Conservation (phyloP, 2,888 invertebrate species). For the Anthrax anthrax region DNA sequence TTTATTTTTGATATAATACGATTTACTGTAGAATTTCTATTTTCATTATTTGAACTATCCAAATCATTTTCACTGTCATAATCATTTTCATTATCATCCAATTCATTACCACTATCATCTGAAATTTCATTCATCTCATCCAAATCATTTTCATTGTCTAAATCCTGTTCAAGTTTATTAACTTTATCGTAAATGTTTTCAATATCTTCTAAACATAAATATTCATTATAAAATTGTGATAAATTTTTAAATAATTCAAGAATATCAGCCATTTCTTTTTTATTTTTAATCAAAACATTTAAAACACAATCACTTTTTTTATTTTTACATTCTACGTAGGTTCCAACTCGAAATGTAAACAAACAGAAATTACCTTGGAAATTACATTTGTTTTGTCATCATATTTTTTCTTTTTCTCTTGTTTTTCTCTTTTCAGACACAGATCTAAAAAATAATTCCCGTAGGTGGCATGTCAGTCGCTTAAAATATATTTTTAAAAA, state of each 20-base stretch:
- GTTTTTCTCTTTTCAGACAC: too few species aligned
- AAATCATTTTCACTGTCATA: not conserved
- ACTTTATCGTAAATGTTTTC: slow-evolving; percentile 16
- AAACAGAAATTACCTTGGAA: too few species aligned
- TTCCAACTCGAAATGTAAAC: too few species aligned
- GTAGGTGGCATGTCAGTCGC: too few species aligned
- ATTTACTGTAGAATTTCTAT: not conserved
- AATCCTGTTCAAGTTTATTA: not conserved
- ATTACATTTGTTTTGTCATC: too few species aligned
- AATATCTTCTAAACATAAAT: slow-evolving; percentile 23
- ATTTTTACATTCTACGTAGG: too few species aligned
- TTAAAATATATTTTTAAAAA: too few species aligned
- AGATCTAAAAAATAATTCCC: too few species aligned
- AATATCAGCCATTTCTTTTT: not conserved
- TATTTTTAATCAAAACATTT: too few species aligned
- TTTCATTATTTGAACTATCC: not conserved
- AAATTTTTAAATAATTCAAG: slow-evolving; percentile 20
- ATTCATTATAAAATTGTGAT: slow-evolving; percentile 18
- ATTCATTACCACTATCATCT: slow-evolving; percentile 2
- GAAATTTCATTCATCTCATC: not conserved
- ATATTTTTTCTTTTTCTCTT: too few species aligned
- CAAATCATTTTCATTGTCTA: not conserved
- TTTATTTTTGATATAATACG: not conserved
- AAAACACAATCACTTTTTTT: too few species aligned
- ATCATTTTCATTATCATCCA: slow-evolving; percentile 3